Evolutionary conservation across 2,888 invertebrate species (phyloP).

Genomic region (Meteorus colon): DNA sequence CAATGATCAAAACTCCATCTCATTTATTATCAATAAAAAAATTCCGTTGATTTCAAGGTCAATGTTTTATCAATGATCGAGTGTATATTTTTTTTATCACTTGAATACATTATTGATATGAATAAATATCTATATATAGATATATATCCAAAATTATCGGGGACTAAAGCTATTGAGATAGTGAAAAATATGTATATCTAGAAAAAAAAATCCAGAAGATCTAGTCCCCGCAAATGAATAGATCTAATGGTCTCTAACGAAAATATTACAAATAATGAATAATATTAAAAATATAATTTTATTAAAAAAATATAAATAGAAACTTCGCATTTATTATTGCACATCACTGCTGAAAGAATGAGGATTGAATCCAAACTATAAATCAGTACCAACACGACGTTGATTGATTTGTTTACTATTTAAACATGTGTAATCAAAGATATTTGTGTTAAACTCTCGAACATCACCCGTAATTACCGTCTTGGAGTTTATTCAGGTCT

Average conservation of each 20-base stretch:
- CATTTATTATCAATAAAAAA: background rate
- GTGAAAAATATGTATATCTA: background rate
- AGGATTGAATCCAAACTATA: background rate
- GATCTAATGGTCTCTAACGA: background rate
- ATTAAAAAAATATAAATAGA: background rate
- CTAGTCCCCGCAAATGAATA: background rate
- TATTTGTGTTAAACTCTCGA: background rate
- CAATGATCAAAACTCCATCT: background rate
- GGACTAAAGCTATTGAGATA: background rate
- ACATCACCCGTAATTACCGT: background rate
- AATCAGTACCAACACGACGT: background rate
- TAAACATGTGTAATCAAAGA: background rate
- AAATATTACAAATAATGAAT: background rate
- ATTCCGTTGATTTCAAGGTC: conserved; percentile 18
- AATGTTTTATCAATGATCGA: background rate
- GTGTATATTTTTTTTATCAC: background rate
- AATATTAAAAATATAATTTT: conserved; percentile 7
- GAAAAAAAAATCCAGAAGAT: background rate
- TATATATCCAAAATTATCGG: conserved; percentile 5
- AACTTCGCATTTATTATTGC: background rate
- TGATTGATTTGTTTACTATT: conserved; percentile 2
- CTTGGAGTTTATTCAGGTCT: background rate
- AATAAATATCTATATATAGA: background rate
- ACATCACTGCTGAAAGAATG: background rate
- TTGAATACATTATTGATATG: conserved; percentile 1